Conservation (phyloP, 2,888 invertebrate genomes). For the Disparrhopalites patrizii region DNA sequence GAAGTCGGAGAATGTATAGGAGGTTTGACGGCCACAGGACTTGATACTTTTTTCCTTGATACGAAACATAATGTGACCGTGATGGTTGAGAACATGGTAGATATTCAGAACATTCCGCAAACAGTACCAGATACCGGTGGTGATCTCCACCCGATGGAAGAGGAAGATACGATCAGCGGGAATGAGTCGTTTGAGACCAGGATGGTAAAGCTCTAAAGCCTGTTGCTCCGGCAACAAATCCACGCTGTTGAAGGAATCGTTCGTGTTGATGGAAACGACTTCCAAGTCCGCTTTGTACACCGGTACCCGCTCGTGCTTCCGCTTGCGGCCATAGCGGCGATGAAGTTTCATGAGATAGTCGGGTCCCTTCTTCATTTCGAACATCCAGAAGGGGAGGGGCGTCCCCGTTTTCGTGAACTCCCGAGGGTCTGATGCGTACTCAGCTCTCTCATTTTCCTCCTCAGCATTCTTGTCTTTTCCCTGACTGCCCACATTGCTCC, state of each 20-base stretch:
- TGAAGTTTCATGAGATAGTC: conserved; percentile 20
- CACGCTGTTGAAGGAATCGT: neutral
- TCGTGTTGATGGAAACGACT: neutral
- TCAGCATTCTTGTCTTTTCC: neutral
- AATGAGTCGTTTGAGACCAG: neutral
- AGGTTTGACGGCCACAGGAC: neutral
- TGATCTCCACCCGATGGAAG: conserved; percentile 4
- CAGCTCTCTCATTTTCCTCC: conserved; percentile 7
- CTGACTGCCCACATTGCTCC: neutral
- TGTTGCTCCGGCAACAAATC: neutral
- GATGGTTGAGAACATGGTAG: conserved; percentile 14
- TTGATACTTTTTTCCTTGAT: neutral
- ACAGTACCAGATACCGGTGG: neutral
- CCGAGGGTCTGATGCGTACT: conserved; percentile 18
- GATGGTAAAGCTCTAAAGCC: neutral
- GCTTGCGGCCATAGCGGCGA: conserved; percentile 5
- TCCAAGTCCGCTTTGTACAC: conserved; percentile 20
- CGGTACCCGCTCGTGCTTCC: conserved; percentile 16
- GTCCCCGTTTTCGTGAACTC: conserved; percentile 17
- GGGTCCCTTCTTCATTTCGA: conserved; percentile 21
- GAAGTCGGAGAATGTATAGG: neutral
- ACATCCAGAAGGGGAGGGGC: conserved; percentile 24
- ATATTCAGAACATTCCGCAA: neutral
- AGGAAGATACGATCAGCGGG: conserved; percentile 17
- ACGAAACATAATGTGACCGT: conserved; percentile 17